Conservation (phyloP, 2,797 vertebrate species). For the Lagorchestes hirsutus region DNA sequence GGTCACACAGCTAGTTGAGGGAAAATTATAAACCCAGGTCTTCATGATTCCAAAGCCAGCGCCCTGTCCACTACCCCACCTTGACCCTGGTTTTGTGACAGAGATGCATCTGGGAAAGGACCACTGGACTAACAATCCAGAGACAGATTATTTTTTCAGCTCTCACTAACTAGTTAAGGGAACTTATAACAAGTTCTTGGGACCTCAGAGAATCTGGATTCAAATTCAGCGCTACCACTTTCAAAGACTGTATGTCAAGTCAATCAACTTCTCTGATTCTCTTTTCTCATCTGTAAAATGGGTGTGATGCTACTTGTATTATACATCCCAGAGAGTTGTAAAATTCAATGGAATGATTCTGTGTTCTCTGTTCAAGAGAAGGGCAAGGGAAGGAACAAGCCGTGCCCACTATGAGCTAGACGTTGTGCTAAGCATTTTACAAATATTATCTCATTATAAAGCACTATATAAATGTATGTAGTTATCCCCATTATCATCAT, state of each 20-base stretch:
- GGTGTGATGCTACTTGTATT: not conserved
- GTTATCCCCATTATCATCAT: not conserved
- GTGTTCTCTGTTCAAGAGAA: not conserved
- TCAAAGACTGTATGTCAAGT: not conserved
- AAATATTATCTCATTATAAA: not conserved
- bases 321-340: not conserved
- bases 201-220: not conserved
- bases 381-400: not conserved
- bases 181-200: not conserved
- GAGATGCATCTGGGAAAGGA: not conserved
- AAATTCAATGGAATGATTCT: not conserved
- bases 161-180: not conserved
- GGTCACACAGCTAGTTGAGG: not conserved
- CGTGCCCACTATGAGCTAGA: not conserved
- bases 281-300: not conserved
- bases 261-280: not conserved
- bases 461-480: not conserved
- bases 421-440: not conserved
- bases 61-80: not conserved
- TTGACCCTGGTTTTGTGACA: not conserved
- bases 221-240: not conserved
- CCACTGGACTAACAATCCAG: not conserved
- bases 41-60: not conserved
- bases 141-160: not conserved
- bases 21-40: not conserved